Conservation (phyloP, 2,113 vertebrate genomes). For the Chaetodon trifascialis region DNA sequence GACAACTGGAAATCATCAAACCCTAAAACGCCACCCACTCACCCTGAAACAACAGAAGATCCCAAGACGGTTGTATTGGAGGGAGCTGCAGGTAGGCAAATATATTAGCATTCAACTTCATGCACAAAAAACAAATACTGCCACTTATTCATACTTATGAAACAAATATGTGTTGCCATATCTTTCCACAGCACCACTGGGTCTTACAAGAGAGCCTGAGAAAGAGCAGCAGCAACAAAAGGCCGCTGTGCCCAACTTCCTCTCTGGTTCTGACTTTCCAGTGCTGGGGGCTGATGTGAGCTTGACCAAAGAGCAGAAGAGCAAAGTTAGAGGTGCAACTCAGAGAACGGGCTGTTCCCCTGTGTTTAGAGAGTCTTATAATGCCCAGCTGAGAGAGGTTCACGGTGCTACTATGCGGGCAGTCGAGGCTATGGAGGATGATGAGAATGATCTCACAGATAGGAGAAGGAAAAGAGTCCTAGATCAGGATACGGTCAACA, state of each 20-base stretch:
- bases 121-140: not conserved
- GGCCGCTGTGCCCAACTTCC: not conserved
- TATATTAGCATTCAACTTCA: not conserved
- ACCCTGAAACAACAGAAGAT: not conserved
- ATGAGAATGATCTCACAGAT: conserved; percentile 3
- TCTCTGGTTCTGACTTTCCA: conserved; percentile 70
- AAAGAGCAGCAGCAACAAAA: conserved; percentile 6
- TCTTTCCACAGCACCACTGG: conserved; percentile 26
- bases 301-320: conserved; percentile 60
- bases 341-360: not conserved
- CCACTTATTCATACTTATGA: not conserved
- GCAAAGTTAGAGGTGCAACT: conserved; percentile 20
- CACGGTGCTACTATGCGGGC: conserved; percentile 77
- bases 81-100: conserved; percentile 56
- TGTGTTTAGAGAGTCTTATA: conserved; percentile 68
- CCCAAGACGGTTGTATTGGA: not conserved
- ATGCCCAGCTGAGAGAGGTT: conserved; percentile 79
- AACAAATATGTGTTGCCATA: not conserved
- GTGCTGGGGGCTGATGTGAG: conserved; percentile 41
- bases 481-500: conserved; percentile 60
- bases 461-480: conserved; percentile 30
- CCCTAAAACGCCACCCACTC: not conserved
- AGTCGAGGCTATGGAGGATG: conserved; percentile 58
- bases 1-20: conserved; percentile 33
- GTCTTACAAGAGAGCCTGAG: not conserved